Conservation (phyloP, 2,888 invertebrate genomes). For the Uropetala carovei region DNA sequence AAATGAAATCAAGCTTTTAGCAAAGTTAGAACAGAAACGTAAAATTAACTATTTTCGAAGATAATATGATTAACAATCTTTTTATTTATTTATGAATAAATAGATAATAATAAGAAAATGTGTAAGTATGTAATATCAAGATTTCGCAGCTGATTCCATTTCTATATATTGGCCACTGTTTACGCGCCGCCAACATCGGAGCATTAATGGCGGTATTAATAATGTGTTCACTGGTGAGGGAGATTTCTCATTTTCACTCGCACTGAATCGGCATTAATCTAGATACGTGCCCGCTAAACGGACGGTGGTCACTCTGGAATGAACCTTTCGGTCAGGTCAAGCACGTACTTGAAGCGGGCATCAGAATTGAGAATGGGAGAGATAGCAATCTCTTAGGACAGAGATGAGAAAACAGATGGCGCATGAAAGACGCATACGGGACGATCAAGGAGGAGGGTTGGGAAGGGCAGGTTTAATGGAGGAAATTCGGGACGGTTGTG, state of each 20-base stretch:
- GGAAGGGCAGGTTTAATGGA: neutral
- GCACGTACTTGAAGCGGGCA: neutral
- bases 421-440: neutral
- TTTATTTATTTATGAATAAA: too few species aligned
- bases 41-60: too few species aligned
- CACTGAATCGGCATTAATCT: neutral
- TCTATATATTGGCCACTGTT: too few species aligned
- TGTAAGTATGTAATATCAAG: too few species aligned
- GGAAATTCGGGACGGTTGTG: too few species aligned
- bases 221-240: neutral
- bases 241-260: neutral
- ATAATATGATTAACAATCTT: too few species aligned
- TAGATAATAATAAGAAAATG: too few species aligned
- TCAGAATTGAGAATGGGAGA: neutral
- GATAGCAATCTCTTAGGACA: neutral
- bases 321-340: conserved; percentile 15
- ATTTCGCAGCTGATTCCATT: too few species aligned
- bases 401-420: neutral
- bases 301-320: conserved; percentile 22
- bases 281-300: conserved; percentile 18
- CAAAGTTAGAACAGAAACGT: too few species aligned
- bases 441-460: neutral
- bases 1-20: too few species aligned
- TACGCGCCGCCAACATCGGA: too few species aligned
- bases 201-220: neutral